Evolutionary conservation across 37 sponge, comb jelly and placozoan species (phyloP).

Genomic region (Corticium candelabrum): DNA sequence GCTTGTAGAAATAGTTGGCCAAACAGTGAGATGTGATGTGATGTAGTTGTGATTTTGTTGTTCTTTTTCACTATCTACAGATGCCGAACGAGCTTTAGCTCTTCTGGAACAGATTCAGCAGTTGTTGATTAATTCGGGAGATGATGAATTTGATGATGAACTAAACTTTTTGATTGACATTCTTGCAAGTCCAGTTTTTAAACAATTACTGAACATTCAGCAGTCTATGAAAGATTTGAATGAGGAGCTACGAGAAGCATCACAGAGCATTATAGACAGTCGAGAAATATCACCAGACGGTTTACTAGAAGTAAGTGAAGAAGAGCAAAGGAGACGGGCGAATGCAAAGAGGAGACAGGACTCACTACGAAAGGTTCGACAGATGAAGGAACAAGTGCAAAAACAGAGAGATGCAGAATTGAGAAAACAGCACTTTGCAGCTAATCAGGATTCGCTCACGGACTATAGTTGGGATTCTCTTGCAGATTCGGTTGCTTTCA

Average conservation of each 20-base stretch:
- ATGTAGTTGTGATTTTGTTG: too few relatives aligned
- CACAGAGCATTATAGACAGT: neutral
- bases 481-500: neutral
- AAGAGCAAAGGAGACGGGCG: neutral
- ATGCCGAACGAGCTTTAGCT: slow-evolving; percentile 18
- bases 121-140: slow-evolving; percentile 30
- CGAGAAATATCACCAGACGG: neutral
- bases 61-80: too few relatives aligned
- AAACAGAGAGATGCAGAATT: neutral
- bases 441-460: neutral
- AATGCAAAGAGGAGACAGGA: neutral
- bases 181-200: slow-evolving; percentile 53
- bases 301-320: neutral
- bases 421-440: neutral
- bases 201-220: slow-evolving; percentile 1
- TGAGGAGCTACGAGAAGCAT: neutral
- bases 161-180: slow-evolving; percentile 54
- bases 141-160: slow-evolving; percentile 45
- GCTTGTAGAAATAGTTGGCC: too few relatives aligned
- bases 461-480: neutral
- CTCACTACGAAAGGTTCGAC: neutral
- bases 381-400: neutral
- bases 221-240: neutral
- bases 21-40: too few relatives aligned
- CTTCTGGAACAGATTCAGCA: slow-evolving; percentile 48